Conservation (phyloP, 2,888 invertebrate species). For the Tupiocoris notatus region DNA sequence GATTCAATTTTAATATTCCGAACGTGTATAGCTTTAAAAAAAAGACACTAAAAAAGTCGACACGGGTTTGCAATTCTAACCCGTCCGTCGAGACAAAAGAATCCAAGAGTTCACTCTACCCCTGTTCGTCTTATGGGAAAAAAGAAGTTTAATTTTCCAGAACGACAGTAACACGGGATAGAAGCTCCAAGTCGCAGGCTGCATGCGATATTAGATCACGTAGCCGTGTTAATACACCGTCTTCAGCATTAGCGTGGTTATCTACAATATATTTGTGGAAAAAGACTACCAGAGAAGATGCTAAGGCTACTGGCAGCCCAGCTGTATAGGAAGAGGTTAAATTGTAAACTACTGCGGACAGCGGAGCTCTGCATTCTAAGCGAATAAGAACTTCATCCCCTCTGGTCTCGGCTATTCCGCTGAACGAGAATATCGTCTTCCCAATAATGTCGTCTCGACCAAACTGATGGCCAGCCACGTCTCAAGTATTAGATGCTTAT, state of each 20-base stretch:
- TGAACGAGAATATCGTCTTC: background rate
- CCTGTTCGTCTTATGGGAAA: background rate
- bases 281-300: background rate
- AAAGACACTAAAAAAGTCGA: background rate
- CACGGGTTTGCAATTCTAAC: background rate
- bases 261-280: slow-evolving; percentile 25
- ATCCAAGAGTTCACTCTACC: background rate
- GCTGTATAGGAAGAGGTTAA: background rate
- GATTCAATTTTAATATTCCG: background rate
- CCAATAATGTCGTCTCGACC: background rate
- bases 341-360: slow-evolving; percentile 24
- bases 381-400: background rate
- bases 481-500: background rate
- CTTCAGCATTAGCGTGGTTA: slow-evolving; percentile 29
- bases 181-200: background rate
- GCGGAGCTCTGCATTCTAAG: slow-evolving; percentile 10
- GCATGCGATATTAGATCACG: slow-evolving; percentile 26
- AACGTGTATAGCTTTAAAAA: background rate
- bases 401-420: background rate
- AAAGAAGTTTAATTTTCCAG: slow-evolving; percentile 23
- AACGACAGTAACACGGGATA: background rate
- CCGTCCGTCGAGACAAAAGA: background rate
- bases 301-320: too few species aligned
- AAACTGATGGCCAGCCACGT: background rate
- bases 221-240: slow-evolving; percentile 22